Percentiles rank a stretch among this genome's conserved stretches.
Conservation (phyloP, 2,888 invertebrate species). For the Dolichomitus sp. region DNA sequence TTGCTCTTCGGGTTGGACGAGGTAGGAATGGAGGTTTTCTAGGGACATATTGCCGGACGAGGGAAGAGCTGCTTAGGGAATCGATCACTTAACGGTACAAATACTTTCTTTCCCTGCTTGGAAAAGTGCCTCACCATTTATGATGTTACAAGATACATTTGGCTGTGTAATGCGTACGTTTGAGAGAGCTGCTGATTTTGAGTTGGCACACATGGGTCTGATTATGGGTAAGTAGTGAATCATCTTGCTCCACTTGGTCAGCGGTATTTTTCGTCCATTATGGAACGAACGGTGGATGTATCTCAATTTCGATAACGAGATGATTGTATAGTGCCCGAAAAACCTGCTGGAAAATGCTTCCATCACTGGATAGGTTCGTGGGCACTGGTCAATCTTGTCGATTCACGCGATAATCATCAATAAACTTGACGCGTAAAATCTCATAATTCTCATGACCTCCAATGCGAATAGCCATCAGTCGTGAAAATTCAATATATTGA, state of each 20-base stretch:
- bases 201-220: too few species aligned
- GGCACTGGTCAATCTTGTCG: slow-evolving; percentile 2
- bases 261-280: slow-evolving; percentile 9
- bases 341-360: not conserved
- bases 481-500: not conserved
- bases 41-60: not conserved
- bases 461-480: not conserved
- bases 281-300: not conserved
- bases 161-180: too few species aligned
- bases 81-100: slow-evolving; percentile 5
- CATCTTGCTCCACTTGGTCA: not conserved
- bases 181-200: too few species aligned
- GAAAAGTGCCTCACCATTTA: slow-evolving; percentile 9
- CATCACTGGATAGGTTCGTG: not conserved
- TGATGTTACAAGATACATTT: not conserved
- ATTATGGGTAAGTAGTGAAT: too few species aligned
- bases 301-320: not conserved
- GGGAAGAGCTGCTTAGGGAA: not conserved
- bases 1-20: not conserved
- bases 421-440: not conserved
- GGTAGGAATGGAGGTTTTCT: not conserved
- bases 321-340: not conserved
- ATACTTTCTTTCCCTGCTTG: slow-evolving; percentile 28
- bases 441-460: not conserved
- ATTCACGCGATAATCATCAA: slow-evolving; percentile 21